Conservation (phyloP, 2,888 invertebrate species). For the Eumacrocentrus americanus region DNA sequence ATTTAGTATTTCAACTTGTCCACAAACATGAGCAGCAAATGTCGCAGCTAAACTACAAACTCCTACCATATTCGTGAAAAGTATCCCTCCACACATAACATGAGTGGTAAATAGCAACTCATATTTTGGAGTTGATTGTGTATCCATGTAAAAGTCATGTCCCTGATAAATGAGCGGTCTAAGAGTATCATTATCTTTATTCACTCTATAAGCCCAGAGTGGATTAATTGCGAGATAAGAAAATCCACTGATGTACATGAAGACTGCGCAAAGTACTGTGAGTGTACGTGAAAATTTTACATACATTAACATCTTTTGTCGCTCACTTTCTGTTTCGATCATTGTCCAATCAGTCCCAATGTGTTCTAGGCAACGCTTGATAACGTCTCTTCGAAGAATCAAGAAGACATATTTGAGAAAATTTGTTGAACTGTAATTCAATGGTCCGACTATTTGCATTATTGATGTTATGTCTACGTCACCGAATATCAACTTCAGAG, state of each 20-base stretch:
- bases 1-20: slow-evolving; percentile 33
- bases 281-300: slow-evolving; percentile 27
- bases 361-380: slow-evolving; percentile 29
- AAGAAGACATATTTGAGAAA: slow-evolving; percentile 15
- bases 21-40: slow-evolving; percentile 36
- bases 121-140: slow-evolving; percentile 8
- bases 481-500: slow-evolving; percentile 16
- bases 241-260: slow-evolving; percentile 38
- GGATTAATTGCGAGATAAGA: slow-evolving; percentile 36
- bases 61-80: slow-evolving; percentile 4
- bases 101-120: slow-evolving; percentile 17
- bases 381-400: background rate
- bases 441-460: slow-evolving; percentile 23
- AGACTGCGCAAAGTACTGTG: slow-evolving; percentile 36
- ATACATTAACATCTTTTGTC: slow-evolving; percentile 29
- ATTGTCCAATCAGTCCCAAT: slow-evolving; percentile 32
- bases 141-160: slow-evolving; percentile 31
- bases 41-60: slow-evolving; percentile 32
- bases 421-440: slow-evolving; percentile 12
- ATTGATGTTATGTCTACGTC: slow-evolving; percentile 8
- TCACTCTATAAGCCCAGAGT: slow-evolving; percentile 26
- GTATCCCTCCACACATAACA: background rate
- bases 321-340: slow-evolving; percentile 31
- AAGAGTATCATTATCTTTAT: slow-evolving; percentile 31
- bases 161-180: slow-evolving; percentile 42